These are phyloP conservation scores for Melanerpes formicivorus DNA, from an alignment of 2,113 vertebrate genomes.

Conservation along the genomic window DNA sequence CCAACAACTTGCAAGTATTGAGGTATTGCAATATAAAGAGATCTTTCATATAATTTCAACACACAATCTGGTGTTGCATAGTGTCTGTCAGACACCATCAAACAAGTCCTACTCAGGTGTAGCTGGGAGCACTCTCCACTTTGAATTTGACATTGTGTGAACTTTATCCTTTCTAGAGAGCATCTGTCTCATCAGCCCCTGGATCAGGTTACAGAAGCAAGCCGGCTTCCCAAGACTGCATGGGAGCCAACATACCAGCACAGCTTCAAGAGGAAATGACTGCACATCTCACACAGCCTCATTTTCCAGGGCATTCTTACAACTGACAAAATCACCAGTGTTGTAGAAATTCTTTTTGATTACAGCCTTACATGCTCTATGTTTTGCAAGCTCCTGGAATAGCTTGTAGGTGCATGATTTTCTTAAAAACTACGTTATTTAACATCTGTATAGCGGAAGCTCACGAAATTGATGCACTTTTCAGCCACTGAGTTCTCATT, in stretches of 20 bases:
- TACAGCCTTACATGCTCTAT: not conserved
- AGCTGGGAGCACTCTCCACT: rapidly evolving
- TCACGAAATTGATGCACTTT: not conserved
- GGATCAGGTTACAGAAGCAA: not conserved
- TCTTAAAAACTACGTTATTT: not conserved
- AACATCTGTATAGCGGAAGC: not conserved
- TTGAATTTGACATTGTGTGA: rapidly evolving
- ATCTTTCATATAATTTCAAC: not conserved
- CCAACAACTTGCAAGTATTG: not conserved
- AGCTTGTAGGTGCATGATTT: not conserved
- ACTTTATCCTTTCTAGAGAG: not conserved
- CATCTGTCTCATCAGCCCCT: not conserved
- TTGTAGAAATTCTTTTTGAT: not conserved
- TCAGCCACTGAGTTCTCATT: not conserved
- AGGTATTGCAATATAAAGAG: not conserved
- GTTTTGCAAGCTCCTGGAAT: not conserved
- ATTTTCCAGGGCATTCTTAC: not conserved
- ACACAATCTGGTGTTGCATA: rapidly evolving
- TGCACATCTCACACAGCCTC: rapidly evolving
- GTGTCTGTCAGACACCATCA: not conserved
- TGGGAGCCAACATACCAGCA: not conserved
- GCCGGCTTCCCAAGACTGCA: not conserved
- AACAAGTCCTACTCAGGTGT: not conserved
- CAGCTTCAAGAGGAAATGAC: rapidly evolving
- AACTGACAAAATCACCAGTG: not conserved